These are phyloP conservation scores for Ypsolopha scabrella DNA, from an alignment of 2,888 invertebrate species.

Conservation along the genomic window DNA sequence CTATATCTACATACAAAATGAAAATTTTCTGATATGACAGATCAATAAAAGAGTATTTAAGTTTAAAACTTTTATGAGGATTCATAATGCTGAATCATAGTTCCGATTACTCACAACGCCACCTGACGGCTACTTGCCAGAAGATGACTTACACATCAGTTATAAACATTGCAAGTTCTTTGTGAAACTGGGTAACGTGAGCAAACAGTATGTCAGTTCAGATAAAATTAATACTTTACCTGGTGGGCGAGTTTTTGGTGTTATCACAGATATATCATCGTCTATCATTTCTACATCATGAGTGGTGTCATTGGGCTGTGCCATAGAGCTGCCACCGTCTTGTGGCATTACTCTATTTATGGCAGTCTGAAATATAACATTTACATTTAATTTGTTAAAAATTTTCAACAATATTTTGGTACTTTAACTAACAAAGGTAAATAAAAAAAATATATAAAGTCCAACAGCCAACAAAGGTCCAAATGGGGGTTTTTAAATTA, in stretches of 20 bases:
- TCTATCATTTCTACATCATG: slow-evolving; percentile 79
- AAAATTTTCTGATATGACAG: no score
- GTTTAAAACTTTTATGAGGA: no score
- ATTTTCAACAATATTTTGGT: background rate
- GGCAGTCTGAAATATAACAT: slow-evolving; percentile 35
- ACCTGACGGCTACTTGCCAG: no score
- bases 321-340: slow-evolving; percentile 40
- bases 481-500: no score
- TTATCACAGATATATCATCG: slow-evolving; percentile 72
- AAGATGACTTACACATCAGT: no score
- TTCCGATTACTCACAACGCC: no score
- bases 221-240: slow-evolving; percentile 26
- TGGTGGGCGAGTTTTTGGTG: slow-evolving; percentile 68
- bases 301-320: slow-evolving; percentile 64
- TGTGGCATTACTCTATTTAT: slow-evolving; percentile 81
- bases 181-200: no score
- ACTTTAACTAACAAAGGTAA: background rate
- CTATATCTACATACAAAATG: no score
- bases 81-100: no score
- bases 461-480: background rate
- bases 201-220: no score
- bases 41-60: no score
- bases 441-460: background rate
- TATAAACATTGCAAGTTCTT: no score
- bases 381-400: background rate